phyloP scores from a whole-genome alignment of 1,140 invertebrate genomes.

The Ganaspis sp. region DNA sequence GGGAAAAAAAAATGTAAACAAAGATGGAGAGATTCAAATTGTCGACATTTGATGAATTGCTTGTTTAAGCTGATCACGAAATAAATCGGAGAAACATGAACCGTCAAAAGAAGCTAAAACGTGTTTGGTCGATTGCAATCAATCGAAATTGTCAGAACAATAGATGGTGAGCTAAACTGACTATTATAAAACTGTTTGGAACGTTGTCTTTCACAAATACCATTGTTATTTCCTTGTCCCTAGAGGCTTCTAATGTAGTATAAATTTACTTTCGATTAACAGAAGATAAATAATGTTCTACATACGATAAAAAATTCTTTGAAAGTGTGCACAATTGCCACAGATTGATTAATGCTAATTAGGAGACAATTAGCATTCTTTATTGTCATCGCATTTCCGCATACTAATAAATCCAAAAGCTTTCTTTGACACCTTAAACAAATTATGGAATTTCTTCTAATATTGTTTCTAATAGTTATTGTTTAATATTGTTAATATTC shows the following conservation, averaged over 20 bases:
- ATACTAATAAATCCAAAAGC: neutral
- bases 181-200: neutral
- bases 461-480: too few relatives aligned
- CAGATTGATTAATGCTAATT: conserved; percentile 10
- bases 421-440: neutral
- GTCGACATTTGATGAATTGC: neutral
- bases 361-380: conserved; percentile 13
- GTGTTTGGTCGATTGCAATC: conserved; percentile 6
- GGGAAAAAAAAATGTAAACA: neutral
- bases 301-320: neutral
- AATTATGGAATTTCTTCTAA: neutral
- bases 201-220: neutral
- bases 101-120: neutral
- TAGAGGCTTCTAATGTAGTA: neutral
- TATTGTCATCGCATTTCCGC: neutral
- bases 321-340: neutral
- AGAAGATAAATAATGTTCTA: conserved; percentile 9
- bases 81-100: neutral
- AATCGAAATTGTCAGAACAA: conserved; percentile 5
- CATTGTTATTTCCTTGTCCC: conserved; percentile 10
- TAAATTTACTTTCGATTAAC: neutral
- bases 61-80: neutral
- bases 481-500: too few relatives aligned
- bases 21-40: neutral
- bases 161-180: neutral